phyloP scores from a whole-genome alignment of 2,113 vertebrate genomes.

The Daboia siamensis region DNA sequence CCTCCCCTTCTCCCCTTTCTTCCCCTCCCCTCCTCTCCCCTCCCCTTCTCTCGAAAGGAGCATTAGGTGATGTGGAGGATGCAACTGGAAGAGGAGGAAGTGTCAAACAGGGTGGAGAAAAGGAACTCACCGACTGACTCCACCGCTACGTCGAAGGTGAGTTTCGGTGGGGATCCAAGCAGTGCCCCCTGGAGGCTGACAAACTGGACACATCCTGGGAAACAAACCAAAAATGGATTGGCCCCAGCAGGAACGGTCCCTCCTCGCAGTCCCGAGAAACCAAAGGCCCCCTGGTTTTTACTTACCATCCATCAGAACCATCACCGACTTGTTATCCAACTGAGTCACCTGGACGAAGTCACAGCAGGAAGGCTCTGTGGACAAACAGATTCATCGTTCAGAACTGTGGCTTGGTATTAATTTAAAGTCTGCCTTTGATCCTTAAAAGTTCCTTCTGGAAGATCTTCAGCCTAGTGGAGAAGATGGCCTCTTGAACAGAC shows the following conservation, averaged over 20 bases:
- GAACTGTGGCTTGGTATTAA: background rate
- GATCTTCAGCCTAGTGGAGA: background rate
- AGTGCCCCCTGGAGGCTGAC: slow-evolving; percentile 73
- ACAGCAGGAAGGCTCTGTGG: slow-evolving; percentile 69
- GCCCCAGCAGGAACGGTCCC: accelerated
- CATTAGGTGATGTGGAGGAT: no score
- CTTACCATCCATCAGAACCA: slow-evolving; percentile 85
- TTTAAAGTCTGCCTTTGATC: background rate
- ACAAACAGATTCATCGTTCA: background rate
- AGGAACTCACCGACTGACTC: slow-evolving; percentile 76
- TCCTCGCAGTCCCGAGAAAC: accelerated
- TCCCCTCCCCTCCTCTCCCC: no score
- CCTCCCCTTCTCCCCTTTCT: no score
- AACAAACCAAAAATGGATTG: background rate
- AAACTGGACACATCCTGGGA: slow-evolving; percentile 69
- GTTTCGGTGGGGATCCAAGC: slow-evolving; percentile 59
- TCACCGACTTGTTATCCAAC: slow-evolving; percentile 73
- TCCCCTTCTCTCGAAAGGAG: no score
- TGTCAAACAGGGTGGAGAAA: no score
- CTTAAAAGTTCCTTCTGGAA: background rate
- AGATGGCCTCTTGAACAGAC: background rate
- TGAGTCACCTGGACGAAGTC: slow-evolving; percentile 79
- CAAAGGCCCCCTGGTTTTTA: background rate
- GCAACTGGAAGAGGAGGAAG: no score
- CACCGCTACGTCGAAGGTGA: slow-evolving; percentile 69